phyloP scores from a whole-genome alignment of 92 coral and sea anemone species.

The Epizoanthus illoricatus region DNA sequence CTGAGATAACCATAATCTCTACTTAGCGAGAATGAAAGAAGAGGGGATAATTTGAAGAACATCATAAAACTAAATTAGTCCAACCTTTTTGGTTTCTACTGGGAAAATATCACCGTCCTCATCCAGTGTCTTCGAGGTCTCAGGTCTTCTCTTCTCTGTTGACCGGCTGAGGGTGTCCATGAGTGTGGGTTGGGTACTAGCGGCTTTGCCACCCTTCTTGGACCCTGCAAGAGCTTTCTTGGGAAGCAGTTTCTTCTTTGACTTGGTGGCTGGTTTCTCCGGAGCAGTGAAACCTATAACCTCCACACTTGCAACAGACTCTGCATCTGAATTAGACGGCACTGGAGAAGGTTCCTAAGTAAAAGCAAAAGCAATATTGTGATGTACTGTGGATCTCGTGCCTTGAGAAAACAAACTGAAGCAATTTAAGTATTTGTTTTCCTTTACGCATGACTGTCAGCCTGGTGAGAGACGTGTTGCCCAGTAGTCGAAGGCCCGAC shows the following conservation, averaged over 20 bases:
- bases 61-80: not conserved
- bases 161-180: slow-evolving; percentile 8
- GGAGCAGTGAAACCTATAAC: not conserved
- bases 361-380: not conserved
- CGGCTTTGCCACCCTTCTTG: slow-evolving; percentile 16
- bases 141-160: slow-evolving; percentile 7
- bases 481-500: too few species aligned
- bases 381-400: too few species aligned
- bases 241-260: slow-evolving; percentile 6
- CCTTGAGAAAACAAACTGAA: too few species aligned
- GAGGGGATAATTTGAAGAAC: too few species aligned
- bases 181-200: slow-evolving; percentile 11
- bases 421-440: too few species aligned
- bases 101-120: not conserved
- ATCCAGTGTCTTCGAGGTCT: not conserved
- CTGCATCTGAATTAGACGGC: slow-evolving; percentile 14
- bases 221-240: slow-evolving; percentile 4
- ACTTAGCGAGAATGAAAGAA: too few species aligned
- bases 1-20: too few species aligned
- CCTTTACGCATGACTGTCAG: too few species aligned
- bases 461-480: too few species aligned
- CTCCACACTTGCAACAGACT: slow-evolving; percentile 20
- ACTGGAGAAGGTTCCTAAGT: not conserved
- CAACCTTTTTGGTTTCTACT: slow-evolving; percentile 12
- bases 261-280: not conserved